Evolutionary conservation across 2,888 invertebrate genomes (phyloP).

Genomic region (Melieria picta): DNA sequence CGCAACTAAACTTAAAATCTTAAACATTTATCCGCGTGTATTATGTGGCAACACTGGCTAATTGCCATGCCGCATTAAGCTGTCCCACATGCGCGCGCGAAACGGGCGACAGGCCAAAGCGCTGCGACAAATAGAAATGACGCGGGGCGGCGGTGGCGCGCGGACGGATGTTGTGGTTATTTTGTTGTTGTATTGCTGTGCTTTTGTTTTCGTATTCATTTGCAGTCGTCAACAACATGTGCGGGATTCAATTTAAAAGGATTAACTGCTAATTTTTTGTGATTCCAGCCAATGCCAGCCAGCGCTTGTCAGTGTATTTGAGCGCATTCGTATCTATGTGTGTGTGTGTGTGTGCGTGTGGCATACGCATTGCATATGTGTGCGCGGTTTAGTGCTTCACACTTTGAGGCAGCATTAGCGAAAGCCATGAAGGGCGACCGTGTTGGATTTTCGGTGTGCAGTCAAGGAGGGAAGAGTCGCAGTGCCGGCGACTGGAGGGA

Average conservation of each 20-base stretch:
- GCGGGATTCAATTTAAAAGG: conserved; percentile 64
- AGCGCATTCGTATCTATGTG: conserved; percentile 34
- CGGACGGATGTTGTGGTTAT: too few species aligned
- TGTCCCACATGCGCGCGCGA: conserved; percentile 17
- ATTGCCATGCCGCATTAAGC: conserved; percentile 55
- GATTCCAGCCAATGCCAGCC: conserved; percentile 54
- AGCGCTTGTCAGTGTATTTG: conserved; percentile 12
- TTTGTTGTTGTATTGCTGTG: not conserved
- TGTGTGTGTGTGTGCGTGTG: not conserved
- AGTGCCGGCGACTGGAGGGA: too few species aligned
- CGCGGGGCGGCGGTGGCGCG: too few species aligned
- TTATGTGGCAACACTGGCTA: conserved; percentile 63
- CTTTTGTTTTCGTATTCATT: conserved; percentile 15
- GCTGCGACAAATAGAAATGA: too few species aligned
- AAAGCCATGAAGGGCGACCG: not conserved
- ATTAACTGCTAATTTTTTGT: conserved; percentile 63
- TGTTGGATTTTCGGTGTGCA: too few species aligned
- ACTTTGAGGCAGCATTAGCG: conserved; percentile 9
- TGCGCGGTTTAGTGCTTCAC: conserved; percentile 25
- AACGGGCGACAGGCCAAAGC: too few species aligned
- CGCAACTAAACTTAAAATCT: conserved; percentile 57
- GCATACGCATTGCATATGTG: too few species aligned
- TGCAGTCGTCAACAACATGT: conserved; percentile 52
- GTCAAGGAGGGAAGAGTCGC: too few species aligned
- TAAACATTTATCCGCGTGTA: conserved; percentile 61